Evolutionary conservation across 2,888 invertebrate genomes (phyloP).

Genomic region (Stenotaenia linearis): DNA sequence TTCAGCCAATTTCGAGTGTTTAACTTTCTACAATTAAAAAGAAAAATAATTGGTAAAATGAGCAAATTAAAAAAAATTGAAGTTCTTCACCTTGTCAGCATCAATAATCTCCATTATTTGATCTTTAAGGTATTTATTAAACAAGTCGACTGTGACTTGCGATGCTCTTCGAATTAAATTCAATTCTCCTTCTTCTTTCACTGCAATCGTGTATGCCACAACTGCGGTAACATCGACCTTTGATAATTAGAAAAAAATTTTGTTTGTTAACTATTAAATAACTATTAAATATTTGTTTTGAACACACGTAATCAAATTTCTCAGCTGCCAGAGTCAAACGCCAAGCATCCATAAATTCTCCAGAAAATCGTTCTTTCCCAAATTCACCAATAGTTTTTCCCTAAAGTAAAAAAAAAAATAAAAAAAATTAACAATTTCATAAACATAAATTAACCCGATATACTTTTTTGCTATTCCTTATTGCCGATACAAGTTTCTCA

Average conservation of each 20-base stretch:
- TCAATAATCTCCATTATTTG: slow-evolving; percentile 99
- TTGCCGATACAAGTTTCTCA: slow-evolving; percentile 64
- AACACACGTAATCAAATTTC: slow-evolving; percentile 65
- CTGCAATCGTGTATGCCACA: slow-evolving; percentile 80
- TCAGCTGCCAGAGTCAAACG: slow-evolving; percentile 67
- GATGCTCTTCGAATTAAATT: slow-evolving; percentile 86
- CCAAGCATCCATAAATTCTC: slow-evolving; percentile 91
- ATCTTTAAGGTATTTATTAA: slow-evolving; percentile 91
- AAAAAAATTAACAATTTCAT: not conserved
- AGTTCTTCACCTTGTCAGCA: slow-evolving; percentile 70
- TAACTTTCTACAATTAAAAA: slow-evolving; percentile 70
- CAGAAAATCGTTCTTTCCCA: slow-evolving; percentile 85
- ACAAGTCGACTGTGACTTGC: slow-evolving; percentile 87
- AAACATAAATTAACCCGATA: not conserved
- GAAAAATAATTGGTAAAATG: not conserved
- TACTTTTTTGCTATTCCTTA: slow-evolving; percentile 74
- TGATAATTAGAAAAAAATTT: slow-evolving; percentile 7
- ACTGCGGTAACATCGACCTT: slow-evolving; percentile 72
- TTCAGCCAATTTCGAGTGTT: slow-evolving; percentile 89
- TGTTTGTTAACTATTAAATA: not conserved
- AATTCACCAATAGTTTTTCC: slow-evolving; percentile 87
- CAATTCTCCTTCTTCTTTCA: slow-evolving; percentile 91
- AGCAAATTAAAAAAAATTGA: not conserved
- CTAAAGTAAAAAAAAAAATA: slow-evolving; percentile 38
- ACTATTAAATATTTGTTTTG: not conserved